Evolutionary conservation across 1,140 invertebrate genomes (phyloP), one percentile per base, ranked within the genome.

Genomic region (Drosophila subobscura): DNA sequence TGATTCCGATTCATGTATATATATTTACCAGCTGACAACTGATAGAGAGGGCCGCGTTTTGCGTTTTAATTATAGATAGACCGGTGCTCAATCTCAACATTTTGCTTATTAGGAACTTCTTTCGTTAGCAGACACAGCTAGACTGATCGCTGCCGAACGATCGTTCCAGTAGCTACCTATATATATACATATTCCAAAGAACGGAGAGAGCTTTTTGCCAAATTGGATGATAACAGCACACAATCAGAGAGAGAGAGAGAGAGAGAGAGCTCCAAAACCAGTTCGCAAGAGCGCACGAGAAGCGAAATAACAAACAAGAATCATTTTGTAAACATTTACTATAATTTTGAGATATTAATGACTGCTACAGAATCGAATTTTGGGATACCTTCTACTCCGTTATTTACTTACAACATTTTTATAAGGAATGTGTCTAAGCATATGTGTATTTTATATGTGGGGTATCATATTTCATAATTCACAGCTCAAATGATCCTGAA

Each of bases 81-180:
- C 20, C 59, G 56, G 37, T 77, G 59, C 77, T 63, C 8, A 86
- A 33, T 56, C 66, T 61, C 8, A 86, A 40, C 77, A 85, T 85
- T 70, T 71, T 65, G 14, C 29, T 27, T 16, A 2, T 27, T 22
- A 6, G 14, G 60, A 20, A 73, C 78, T 46, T 37, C 8, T 14
- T 46, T 27, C 27, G 37, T 29, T 47, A 33, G 29, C 10, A 14
- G 68, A 37, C 37, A 44, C 57, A 58, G 22, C 22, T 37, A 20
- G 61, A 80, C 72, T 72, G 42, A 16, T 10, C 27, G 14, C 25
- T 25, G 1, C 20, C 4, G 33, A 12, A n/a, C n/a, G 16, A 0
- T 0, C 29, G 60, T 65, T 67, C 16, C 40, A 66, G 6, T 29
- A 29, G 25, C 10, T 68, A 55, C 3, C 40, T 64, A 20, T 20